Evolutionary conservation across 37 sponge, comb jelly and placozoan species (phyloP).

Genomic region (Tethya wilhelma): DNA sequence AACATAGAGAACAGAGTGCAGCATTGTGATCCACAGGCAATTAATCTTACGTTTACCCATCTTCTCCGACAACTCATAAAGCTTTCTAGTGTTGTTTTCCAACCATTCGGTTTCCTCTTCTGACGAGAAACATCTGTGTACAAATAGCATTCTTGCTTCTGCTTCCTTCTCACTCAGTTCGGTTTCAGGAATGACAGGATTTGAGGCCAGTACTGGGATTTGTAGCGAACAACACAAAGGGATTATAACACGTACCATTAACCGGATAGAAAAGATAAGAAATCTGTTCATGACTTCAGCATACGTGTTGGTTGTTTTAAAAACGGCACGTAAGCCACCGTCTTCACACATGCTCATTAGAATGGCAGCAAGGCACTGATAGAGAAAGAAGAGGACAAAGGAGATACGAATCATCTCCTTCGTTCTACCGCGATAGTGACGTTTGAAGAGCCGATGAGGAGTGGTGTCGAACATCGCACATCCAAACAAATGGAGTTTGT

Average conservation of each 20-base stretch:
- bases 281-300: not conserved
- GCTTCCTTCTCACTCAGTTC: not conserved
- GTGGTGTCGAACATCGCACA: not conserved
- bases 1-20: not conserved
- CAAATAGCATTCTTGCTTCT: not conserved
- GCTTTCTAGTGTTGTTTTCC: not conserved
- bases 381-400: constrained; percentile 2
- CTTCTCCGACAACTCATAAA: not conserved
- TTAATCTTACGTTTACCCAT: constrained; percentile 6
- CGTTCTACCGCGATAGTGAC: not conserved
- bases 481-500: too few relatives aligned
- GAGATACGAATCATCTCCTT: not conserved
- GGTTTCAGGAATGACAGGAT: not conserved
- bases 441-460: not conserved
- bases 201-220: not conserved
- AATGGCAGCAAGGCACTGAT: not conserved
- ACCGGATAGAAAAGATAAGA: not conserved
- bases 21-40: not conserved
- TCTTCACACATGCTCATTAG: constrained; percentile 23
- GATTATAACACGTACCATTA: not conserved
- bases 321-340: constrained; percentile 11
- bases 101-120: not conserved
- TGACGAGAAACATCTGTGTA: constrained; percentile 3
- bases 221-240: constrained; percentile 9
- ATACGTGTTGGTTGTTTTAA: not conserved